Conservation (phyloP, 1,140 invertebrate genomes). For the Triops longicaudatus region DNA sequence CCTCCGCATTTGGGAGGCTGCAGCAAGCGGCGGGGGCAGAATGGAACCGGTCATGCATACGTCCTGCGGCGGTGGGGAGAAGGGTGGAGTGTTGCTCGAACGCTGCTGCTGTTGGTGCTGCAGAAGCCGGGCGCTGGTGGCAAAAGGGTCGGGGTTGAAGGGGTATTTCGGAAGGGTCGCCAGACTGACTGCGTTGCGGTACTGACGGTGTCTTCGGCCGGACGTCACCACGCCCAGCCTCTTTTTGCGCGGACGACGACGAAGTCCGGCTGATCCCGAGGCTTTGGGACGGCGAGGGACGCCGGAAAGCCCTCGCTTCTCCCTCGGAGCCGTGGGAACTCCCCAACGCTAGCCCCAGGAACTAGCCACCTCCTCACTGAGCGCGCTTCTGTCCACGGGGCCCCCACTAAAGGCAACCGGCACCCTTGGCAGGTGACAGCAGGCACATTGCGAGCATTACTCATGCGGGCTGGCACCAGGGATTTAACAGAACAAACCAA, state of each 20-base stretch:
- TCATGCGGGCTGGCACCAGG: background rate
- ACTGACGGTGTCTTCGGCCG: background rate
- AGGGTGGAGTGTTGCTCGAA: background rate
- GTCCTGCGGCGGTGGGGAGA: background rate
- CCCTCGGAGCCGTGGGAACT: background rate
- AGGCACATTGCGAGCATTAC: conserved; percentile 6
- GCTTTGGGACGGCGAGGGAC: conserved; percentile 4
- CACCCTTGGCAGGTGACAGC: background rate
- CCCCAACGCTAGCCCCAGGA: background rate
- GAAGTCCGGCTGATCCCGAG: conserved; percentile 10
- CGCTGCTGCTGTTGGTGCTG: background rate
- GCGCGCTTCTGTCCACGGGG: background rate
- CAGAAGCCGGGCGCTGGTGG: background rate
- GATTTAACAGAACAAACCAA: background rate
- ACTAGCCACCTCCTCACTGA: background rate
- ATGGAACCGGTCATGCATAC: conserved; percentile 14
- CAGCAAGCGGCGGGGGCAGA: background rate
- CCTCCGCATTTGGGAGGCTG: conserved; percentile 9
- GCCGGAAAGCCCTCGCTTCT: conserved; percentile 3
- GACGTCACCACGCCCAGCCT: conserved; percentile 4
- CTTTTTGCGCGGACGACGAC: conserved; percentile 13
- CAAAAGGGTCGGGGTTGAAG: background rate
- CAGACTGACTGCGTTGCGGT: conserved; percentile 5
- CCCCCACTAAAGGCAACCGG: background rate
- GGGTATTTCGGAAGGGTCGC: background rate